Base-by-base conservation (phyloP, 2,797 vertebrate genomes). In the Atherinosoma microstoma region DNA sequence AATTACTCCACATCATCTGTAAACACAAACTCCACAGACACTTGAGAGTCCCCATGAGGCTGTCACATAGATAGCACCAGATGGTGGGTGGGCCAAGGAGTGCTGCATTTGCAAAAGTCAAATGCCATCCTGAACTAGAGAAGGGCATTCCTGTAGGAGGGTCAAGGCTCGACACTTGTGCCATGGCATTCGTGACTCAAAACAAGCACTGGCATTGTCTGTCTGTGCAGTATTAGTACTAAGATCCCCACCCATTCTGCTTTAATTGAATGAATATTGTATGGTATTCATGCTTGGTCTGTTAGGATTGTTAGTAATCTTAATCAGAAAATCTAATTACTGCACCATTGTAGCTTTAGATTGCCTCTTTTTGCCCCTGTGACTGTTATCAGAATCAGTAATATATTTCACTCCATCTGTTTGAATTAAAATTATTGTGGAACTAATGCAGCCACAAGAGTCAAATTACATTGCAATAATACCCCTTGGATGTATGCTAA, bases 311-410 rank as follows among this genome's bases (percentile, higher is more conserved):
- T 92, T 89, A 73, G 84, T 85, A 87, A 91, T 91, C 92, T 84
- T 91, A 92, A 93, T 94, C 91, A 92, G 72, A 91, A 93, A 93
- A 94, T 93, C 90, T 77, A 93, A 94, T 94, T 93, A 92, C 82
- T 79, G 70, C 76, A 70, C 80, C 73, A 91, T 94, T 94, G 92
- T 93, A 70, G 84, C 84, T 87, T 80, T 84, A 92, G 93, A 94
- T 93, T 91, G 87, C 88, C 67, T 91, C 80, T 90, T 90, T 93
- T 91, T 89, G 77, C 84, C 80, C 65, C 70, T 73, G 73, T 72
- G 87, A 80, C 80, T 86, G 84, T 88, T 90, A 91, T 92, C 83
- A 54, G 75, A 49, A 18, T 57, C 75, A 76, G 86, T 80, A 87
- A 85, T 89, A 84, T 92, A 90, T 89, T 91, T 86, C 79, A 57